Base-by-base conservation (phyloP, 2,797 vertebrate genomes). In the Rhabdomys pumilio region DNA sequence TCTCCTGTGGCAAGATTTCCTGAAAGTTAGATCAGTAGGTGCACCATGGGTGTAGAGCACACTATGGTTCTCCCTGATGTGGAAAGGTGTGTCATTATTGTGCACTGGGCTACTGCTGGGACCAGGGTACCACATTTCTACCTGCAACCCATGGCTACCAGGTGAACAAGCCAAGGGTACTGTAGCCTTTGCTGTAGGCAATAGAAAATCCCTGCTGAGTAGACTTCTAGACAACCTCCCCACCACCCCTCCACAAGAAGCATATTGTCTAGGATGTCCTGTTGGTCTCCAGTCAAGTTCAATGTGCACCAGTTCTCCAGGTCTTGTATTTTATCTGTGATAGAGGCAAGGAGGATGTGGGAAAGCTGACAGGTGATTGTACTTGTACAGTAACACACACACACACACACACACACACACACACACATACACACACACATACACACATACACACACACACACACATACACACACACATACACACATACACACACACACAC, bases 311-410 rank as follows among this genome's bases (percentile, higher is more conserved):
- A 47, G 24, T 4, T 53, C 14, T 31, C 44, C 6, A 22, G 61
- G 1, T 17, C 20, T 29, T 0, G 0, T n/a, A 5, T 72, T 67
- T 63, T 11, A 26, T 0, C 0, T 26, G 1, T 26, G 81, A 24
- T 34, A 67, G 19, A 1, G 22, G 10, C 8, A 75, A 26, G 31
- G 44, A 31, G 29, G 22, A 1, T 5, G 26, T 1, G 63, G 14
- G 6, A 2, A 50, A n/a, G 53, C 3, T 2, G n/a, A 14, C 4
- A n/a, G 44, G 29, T 65, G 82, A 65, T 47, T 84, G 9, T 34
- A 47, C 24, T 29, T 59, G 55, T 24, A 38, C 12, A 22, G 2
- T 34, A n/a, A 1, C 17, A 20, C 17, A 38, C 12, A 26, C 19
- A 24, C n/a, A 11, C n/a, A 38, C 13, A 53, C 2, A 10, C 11